Percentiles rank a stretch among this genome's conserved stretches.
Conservation (phyloP, 2,888 invertebrate genomes). For the Pinctada fucata region DNA sequence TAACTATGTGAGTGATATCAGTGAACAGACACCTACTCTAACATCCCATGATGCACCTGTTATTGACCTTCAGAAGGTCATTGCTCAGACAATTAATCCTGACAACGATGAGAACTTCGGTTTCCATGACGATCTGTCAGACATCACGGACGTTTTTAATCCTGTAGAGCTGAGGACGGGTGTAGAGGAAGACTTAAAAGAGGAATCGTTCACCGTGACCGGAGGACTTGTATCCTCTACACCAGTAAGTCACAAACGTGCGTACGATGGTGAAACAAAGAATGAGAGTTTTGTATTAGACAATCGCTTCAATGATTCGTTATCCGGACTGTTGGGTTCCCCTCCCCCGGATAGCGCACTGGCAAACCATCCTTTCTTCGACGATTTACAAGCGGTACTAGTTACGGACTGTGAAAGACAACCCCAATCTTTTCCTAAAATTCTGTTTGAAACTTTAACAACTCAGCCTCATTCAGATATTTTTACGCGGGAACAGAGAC, state of each 20-base stretch:
- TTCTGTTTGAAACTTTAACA: conserved; percentile 33
- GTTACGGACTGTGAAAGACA: conserved; percentile 43
- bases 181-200: not conserved
- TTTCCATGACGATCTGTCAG: conserved; percentile 13
- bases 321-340: conserved; percentile 52
- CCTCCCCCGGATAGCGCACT: conserved; percentile 52
- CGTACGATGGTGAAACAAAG: not conserved
- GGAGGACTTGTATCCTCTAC: conserved; percentile 5
- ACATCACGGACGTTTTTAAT: conserved; percentile 19
- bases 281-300: conserved; percentile 50
- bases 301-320: conserved; percentile 52
- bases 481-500: conserved; percentile 51
- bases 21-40: not conserved
- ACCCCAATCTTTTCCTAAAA: conserved; percentile 48
- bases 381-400: conserved; percentile 51
- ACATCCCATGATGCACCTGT: not conserved
- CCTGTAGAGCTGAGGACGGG: not conserved
- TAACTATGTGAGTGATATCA: conserved; percentile 6
- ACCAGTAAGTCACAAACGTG: not conserved
- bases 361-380: conserved; percentile 52
- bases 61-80: conserved; percentile 33
- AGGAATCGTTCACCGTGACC: not conserved
- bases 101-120: conserved; percentile 3
- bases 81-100: conserved; percentile 29
- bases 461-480: conserved; percentile 45